Base-by-base conservation (phyloP, 2,113 vertebrate genomes). In the Mastomys natalensis region DNA sequence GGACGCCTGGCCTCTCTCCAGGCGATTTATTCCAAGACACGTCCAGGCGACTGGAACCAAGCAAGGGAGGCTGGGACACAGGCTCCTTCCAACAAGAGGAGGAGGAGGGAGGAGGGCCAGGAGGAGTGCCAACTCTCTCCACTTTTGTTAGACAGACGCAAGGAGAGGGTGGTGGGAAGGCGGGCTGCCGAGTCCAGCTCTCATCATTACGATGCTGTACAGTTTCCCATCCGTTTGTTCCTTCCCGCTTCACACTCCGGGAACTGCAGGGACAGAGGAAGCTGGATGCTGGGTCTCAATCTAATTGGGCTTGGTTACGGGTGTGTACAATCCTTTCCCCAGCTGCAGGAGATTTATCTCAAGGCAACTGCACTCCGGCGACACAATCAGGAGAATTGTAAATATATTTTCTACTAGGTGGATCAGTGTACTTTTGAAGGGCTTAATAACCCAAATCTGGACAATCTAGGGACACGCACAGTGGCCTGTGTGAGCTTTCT, bases 381-480 rank as follows among this genome's bases (percentile, higher is more conserved):
- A 72, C 40, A 40, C 0, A 0, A 19, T 7, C 8, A 77, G 26
- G 72, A 87, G 17, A 76, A 16, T 2, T 2, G 92, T 77, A 86
- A 92, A 87, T 68, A 43, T 8, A 76, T 62, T 93, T 84, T 58
- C 90, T 68, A 81, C 77, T 60, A 66, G 7, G 92, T 64, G 89
- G 78, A 89, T 72, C 31, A 0, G 55, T 72, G 87, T 15, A n/a
- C 37, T 77, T 94, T 43, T 24, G 62, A 90, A 80, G 40, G 81
- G 58, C 70, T 94, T 76, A 80, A 85, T 22, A 7, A 48, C n/a
- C n/a, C 3, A 85, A 76, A 80, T 4, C 89, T 51, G 55, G 77
- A 40, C n/a, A 5, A 15, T 13, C 84, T 1, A n/a, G 82, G 73
- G 37, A 45, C 0, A 21, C 7, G 9, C 1, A 0, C 0, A 0